These are phyloP conservation scores for Eudemis profundana DNA, from an alignment of 2,888 invertebrate genomes.

Conservation along the genomic window DNA sequence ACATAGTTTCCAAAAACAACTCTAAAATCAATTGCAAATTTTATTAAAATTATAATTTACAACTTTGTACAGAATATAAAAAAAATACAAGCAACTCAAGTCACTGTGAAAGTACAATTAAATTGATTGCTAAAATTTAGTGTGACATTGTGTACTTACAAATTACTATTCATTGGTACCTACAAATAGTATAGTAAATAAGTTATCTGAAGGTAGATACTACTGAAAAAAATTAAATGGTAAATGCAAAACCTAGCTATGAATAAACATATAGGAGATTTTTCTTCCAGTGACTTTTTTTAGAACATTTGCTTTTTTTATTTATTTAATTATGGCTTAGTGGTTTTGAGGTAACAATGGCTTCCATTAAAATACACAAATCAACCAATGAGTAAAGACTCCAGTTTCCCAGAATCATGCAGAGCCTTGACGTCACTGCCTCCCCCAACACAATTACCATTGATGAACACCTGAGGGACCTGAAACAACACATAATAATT, in stretches of 20 bases:
- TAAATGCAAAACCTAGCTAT: neutral
- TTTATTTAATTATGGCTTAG: neutral
- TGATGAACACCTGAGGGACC: conserved; percentile 98
- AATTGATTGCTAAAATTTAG: conserved; percentile 7
- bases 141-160: conserved; percentile 16
- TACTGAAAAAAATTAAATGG: no score
- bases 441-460: conserved; percentile 96
- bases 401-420: conserved; percentile 89
- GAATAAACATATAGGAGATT: neutral
- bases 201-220: no score
- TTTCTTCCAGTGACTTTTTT: neutral
- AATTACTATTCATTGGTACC: neutral
- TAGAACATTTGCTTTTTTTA: neutral
- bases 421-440: conserved; percentile 94
- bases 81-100: conserved; percentile 11
- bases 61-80: conserved; percentile 15
- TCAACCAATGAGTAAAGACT: conserved; percentile 81
- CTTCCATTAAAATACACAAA: neutral
- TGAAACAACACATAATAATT: conserved; percentile 69
- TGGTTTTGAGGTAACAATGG: conserved; percentile 9
- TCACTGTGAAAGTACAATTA: conserved; percentile 7
- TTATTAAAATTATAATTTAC: conserved; percentile 23
- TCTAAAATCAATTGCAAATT: neutral
- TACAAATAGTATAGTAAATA: conserved; percentile 5
- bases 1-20: neutral